phyloP scores from a whole-genome alignment of 2,888 invertebrate species.

The Stenolophus ochropezus region DNA sequence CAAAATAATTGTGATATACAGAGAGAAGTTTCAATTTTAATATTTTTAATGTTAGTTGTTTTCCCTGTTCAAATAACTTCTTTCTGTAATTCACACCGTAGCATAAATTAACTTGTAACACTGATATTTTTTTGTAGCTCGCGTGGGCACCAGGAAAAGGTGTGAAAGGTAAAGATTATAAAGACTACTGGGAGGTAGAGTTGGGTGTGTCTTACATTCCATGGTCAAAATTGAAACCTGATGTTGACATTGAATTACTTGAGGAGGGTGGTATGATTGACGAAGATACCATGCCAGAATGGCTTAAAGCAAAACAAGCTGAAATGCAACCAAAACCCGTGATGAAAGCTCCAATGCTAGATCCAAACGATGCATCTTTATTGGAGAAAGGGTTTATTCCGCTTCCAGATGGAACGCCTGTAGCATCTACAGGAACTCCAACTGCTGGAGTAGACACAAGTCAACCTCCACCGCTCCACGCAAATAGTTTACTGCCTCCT shows the following conservation, averaged over 20 bases:
- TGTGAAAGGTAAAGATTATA: conserved; percentile 96
- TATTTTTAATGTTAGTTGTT: background rate
- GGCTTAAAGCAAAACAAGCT: conserved; percentile 78
- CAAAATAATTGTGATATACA: conserved; percentile 69
- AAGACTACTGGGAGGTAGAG: conserved; percentile 98
- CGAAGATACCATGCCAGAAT: conserved; percentile 92
- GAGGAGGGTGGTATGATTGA: conserved; percentile 96
- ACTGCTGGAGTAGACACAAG: conserved; percentile 76
- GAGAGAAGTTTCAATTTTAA: conserved; percentile 30
- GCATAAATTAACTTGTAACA: conserved; percentile 53
- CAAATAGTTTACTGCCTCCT: conserved; percentile 70
- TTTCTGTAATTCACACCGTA: conserved; percentile 45
- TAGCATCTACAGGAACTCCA: conserved; percentile 63
- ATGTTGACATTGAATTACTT: conserved; percentile 85
- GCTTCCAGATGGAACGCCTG: conserved; percentile 57
- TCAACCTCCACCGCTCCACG: conserved; percentile 76
- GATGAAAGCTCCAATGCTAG: conserved; percentile 20
- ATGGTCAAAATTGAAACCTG: conserved; percentile 85
- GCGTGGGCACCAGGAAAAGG: conserved; percentile 99
- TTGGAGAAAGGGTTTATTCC: conserved; percentile 62
- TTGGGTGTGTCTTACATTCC: conserved; percentile 96
- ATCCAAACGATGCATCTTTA: conserved; percentile 49
- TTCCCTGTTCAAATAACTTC: no score
- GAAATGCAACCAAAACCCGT: conserved; percentile 66
- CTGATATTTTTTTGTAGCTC: conserved; percentile 76